These are phyloP conservation scores for Ciona savignyi DNA, from an alignment of 23 tunicate genomes.

Conservation along the genomic window DNA sequence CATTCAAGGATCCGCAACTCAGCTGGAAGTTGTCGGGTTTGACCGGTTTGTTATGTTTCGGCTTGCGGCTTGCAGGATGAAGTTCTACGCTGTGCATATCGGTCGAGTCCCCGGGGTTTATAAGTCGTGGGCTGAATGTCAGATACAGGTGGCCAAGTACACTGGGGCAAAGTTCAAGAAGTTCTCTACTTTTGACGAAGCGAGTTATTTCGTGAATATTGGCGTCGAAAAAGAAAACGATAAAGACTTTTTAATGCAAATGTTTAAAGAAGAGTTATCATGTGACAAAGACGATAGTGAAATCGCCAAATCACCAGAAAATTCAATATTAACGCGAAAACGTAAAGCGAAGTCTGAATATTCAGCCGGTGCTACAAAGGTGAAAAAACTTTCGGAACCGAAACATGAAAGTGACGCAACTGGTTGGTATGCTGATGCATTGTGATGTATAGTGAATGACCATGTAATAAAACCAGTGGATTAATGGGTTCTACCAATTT, in stretches of 20 bases:
- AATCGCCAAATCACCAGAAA: no score
- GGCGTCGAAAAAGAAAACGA: background rate
- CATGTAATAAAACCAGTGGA: no score
- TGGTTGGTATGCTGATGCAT: no score
- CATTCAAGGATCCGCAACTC: no score
- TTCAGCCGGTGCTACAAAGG: background rate
- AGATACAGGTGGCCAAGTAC: constrained; percentile 35
- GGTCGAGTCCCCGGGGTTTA: constrained; percentile 71
- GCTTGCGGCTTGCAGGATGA: background rate
- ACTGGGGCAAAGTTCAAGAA: constrained; percentile 47
- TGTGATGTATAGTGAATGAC: no score
- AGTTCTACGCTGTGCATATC: constrained; percentile 54
- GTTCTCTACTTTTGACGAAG: constrained; percentile 38
- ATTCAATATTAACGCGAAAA: background rate
- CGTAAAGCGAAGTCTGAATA: background rate
- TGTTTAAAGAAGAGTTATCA: background rate
- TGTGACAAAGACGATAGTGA: no score
- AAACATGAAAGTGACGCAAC: no score
- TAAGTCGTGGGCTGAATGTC: constrained; percentile 56
- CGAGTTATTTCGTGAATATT: constrained; percentile 1
- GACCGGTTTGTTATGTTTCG: no score
- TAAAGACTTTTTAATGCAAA: background rate
- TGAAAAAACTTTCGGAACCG: no score
- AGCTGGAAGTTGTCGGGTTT: no score
- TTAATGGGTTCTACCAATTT: no score